phyloP scores from a whole-genome alignment of 2,888 invertebrate species.

The Kryphioiulus occultus region DNA sequence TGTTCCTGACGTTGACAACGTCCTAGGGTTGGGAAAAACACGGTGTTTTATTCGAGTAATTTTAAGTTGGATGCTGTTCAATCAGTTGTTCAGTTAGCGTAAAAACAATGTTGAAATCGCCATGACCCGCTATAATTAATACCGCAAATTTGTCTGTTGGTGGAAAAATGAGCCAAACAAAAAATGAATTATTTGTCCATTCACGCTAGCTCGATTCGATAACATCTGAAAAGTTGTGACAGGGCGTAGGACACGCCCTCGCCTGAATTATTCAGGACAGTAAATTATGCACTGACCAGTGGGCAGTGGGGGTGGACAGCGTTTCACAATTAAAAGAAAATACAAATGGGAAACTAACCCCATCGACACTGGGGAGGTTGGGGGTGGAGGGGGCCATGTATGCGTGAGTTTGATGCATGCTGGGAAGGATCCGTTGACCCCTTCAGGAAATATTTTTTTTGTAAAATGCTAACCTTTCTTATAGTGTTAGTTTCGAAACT shows the following conservation, averaged over 20 bases:
- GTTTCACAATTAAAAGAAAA: not conserved
- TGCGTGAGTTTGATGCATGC: not conserved
- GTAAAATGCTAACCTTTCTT: too few species aligned
- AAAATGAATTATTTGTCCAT: slow-evolving; percentile 25
- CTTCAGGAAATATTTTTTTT: not conserved
- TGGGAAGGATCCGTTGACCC: slow-evolving; percentile 11
- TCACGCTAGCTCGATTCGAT: not conserved
- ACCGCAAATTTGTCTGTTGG: slow-evolving; percentile 13
- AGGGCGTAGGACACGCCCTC: not conserved
- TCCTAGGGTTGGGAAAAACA: not conserved
- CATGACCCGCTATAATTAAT: not conserved
- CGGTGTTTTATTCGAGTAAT: not conserved
- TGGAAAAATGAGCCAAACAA: not conserved
- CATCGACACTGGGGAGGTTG: not conserved
- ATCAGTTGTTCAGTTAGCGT: not conserved
- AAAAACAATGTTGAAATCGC: not conserved
- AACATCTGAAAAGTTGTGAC: slow-evolving; percentile 33
- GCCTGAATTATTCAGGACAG: not conserved
- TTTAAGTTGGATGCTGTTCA: not conserved
- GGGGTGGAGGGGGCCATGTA: not conserved
- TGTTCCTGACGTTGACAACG: not conserved
- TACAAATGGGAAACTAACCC: not conserved
- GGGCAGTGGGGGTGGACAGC: not conserved
- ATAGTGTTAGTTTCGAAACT: too few species aligned
- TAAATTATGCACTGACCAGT: not conserved